Evolutionary conservation across 2,888 invertebrate genomes (phyloP).

Genomic region (Chelonus formosanus): DNA sequence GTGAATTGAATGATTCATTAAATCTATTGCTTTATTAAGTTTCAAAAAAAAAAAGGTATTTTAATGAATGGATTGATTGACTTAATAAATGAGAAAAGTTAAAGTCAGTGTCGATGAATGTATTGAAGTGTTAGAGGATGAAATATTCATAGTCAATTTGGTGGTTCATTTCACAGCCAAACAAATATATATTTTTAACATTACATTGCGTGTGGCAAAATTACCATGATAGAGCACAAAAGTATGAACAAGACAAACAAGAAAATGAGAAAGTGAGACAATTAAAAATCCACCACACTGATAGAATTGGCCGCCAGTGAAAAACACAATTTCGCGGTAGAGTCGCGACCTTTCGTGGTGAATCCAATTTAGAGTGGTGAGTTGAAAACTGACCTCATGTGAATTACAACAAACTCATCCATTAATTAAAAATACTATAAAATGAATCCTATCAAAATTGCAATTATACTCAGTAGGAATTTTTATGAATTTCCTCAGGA

Average conservation of each 20-base stretch:
- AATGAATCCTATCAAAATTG: constrained; percentile 36
- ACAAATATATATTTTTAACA: constrained; percentile 53
- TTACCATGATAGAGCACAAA: constrained; percentile 23
- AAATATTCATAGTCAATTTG: constrained; percentile 40
- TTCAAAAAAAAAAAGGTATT: neutral
- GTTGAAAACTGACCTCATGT: constrained; percentile 39
- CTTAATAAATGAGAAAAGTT: neutral
- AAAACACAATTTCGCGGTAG: constrained; percentile 56
- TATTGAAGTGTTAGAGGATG: constrained; percentile 19
- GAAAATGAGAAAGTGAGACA: constrained; percentile 22
- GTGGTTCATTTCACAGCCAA: constrained; percentile 46
- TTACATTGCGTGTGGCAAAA: constrained; percentile 51
- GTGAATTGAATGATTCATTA: too few species aligned
- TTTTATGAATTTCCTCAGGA: neutral
- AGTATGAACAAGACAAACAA: constrained; percentile 1
- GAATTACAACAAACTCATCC: constrained; percentile 33
- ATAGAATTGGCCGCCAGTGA: constrained; percentile 58
- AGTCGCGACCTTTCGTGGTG: constrained; percentile 49
- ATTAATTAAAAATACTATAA: constrained; percentile 33
- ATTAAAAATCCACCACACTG: constrained; percentile 57
- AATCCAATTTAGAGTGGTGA: constrained; percentile 52
- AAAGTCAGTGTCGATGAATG: neutral
- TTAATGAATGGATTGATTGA: neutral
- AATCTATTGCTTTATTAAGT: neutral
- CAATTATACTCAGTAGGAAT: constrained; percentile 32